Percentiles rank a stretch among this genome's conserved stretches.
Evolutionary conservation across 1,140 invertebrate species (phyloP).

Genomic region (Lucilia cuprina): DNA sequence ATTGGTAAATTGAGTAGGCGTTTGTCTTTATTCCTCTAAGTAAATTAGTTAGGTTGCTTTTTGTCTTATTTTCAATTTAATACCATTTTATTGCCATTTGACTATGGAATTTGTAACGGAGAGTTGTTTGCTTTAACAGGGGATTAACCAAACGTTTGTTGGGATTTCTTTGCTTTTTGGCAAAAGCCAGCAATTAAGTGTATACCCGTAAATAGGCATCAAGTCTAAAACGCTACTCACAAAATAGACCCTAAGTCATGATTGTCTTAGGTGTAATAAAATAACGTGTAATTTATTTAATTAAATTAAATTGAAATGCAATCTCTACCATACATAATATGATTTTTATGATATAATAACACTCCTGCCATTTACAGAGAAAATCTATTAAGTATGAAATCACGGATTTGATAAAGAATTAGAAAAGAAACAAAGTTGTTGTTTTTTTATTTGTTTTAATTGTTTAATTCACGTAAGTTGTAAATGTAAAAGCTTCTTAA

Average conservation of each 20-base stretch:
- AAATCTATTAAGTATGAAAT: background rate
- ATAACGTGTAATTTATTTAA: background rate
- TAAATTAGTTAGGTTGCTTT: background rate
- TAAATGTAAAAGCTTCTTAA: background rate
- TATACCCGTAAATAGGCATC: background rate
- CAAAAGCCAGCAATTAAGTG: conserved; percentile 6
- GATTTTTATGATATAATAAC: conserved; percentile 19
- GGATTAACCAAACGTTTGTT: background rate
- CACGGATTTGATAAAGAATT: background rate
- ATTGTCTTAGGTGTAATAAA: too few relatives aligned
- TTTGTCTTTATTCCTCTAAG: background rate
- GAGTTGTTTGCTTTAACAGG: background rate
- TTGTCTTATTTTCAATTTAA: background rate
- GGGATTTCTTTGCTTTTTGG: background rate
- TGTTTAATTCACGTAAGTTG: conserved; percentile 1
- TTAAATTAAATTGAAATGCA: conserved; percentile 24
- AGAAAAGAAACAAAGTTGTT: background rate
- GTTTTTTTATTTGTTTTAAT: background rate
- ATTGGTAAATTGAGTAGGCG: conserved; percentile 23
- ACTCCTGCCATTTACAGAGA: background rate
- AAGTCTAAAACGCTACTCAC: background rate
- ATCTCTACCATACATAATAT: conserved; percentile 7
- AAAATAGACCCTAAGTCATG: background rate
- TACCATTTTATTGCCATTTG: background rate
- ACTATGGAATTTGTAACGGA: conserved; percentile 10